phyloP scores from a whole-genome alignment of 2,888 invertebrate species.

The Diarsia rubi region DNA sequence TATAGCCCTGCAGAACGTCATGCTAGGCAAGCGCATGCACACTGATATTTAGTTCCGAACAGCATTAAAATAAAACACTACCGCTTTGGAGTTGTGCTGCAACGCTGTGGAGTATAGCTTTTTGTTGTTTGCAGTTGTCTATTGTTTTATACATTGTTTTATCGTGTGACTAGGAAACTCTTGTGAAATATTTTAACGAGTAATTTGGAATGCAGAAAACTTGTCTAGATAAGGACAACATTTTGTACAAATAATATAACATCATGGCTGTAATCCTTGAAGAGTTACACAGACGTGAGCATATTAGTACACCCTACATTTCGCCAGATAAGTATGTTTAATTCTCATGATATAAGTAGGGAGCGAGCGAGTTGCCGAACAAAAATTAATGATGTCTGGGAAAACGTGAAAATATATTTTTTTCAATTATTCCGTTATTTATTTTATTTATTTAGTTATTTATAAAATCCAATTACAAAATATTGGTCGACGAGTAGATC shows the following conservation, averaged over 20 bases:
- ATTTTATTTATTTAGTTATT: neutral
- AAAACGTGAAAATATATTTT: no score
- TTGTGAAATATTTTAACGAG: neutral
- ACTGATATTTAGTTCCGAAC: neutral
- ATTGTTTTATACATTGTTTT: constrained; percentile 28
- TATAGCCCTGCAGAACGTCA: no score
- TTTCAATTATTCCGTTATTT: no score
- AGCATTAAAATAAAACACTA: constrained; percentile 7
- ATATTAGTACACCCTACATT: no score
- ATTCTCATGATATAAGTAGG: no score
- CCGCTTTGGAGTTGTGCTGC: neutral
- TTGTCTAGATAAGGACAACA: neutral
- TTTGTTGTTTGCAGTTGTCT: neutral
- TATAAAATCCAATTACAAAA: neutral
- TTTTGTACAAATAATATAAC: neutral
- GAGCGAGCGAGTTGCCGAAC: no score
- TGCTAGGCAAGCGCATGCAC: no score
- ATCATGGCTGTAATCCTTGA: neutral
- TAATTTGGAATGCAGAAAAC: neutral
- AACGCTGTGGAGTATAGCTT: neutral
- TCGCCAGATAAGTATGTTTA: no score
- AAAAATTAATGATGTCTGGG: no score
- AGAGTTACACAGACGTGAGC: neutral
- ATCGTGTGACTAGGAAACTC: neutral
- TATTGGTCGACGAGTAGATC: neutral